Base-by-base conservation (phyloP, 2,888 invertebrate species). In the Caenorhabditis sinica region DNA sequence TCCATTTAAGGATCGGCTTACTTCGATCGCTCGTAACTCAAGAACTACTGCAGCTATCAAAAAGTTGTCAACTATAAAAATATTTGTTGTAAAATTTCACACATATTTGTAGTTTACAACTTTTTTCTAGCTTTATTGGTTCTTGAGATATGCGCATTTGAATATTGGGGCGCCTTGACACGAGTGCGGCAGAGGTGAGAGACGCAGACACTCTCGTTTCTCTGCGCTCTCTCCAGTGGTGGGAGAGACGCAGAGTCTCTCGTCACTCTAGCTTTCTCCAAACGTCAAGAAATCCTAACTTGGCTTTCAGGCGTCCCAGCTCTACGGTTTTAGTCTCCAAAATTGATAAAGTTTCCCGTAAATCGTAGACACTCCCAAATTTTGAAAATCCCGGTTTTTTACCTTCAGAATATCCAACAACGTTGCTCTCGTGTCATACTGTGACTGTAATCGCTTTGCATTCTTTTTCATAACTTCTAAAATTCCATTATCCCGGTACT, bases 391-490 rank as follows among this genome's bases (percentile, higher is more conserved):
- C n/a, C n/a, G n/a, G n/a, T n/a, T n/a, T n/a, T n/a, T 28, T n/a
- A 88, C 88, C 45, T 85, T 83, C 23, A 84, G 60, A 73, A 88
- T 86, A 65, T 88, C 88, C 45, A 82, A 51, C 13, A 87, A 43
- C 0, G 88, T 87, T 1, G 88, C 86, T 45, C 81, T 80, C n/a
- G 83, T 73, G 43, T 88, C 88, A 72, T 71, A 88, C 30, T 87
- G 87, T 15, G 87, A 84, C 58, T 84, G 82, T 25, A 87, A 53
- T 28, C 84, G 15, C 23, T 60, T 36, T 13, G 86, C 43, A 65
- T 88, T 88, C 36, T 68, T 77, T 40, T 51, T 66, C 61, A 89
- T 53, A n/a, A 74, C 72, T 49, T 73, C 68, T 58, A 87, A 13
- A 17, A 85, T 58, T 2, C 58, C 69, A 28, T 58, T 74, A 23